Evolutionary conservation across 2,888 invertebrate genomes (phyloP), one percentile per base, ranked within the genome.

Genomic region (Physocephala rufipes): DNA sequence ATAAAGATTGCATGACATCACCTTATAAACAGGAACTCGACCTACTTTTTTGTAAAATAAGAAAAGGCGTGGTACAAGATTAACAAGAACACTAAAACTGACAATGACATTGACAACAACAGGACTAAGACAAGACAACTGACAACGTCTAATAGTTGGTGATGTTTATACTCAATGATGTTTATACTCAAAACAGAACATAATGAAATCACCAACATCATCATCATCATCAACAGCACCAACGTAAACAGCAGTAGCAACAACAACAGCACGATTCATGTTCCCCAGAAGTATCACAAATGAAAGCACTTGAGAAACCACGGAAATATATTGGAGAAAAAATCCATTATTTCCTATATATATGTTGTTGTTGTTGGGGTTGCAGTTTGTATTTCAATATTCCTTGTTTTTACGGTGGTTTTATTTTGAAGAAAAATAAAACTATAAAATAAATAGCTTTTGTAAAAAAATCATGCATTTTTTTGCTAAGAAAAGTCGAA

Each of bases 21-120:
- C 4, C 9, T 36, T 36, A 36, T 36, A 36, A 36, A 36, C 9
- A 36, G 4, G 36, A 4, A 36, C 5, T 7, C 5, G 36, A 36
- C 9, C 9, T 36, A n/a, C n/a, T 36, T 36, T 9, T 36, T 36
- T 36, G 36, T 9, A 36, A 36, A 36, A 36, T 7, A 36, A 9
- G 9, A 36, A 9, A 36, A 36, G 36, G 36, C 36, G 36, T 36
- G 36, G 36, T 43, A 55, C 19, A 53, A 66, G 53, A 55, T 13
- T 15, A 55, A 36, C 53, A 66, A 30, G 21, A 66, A 51, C 9
- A 66, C n/a, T 53, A 24, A 9, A 51, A 51, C 28, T 51, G 30
- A 19, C 53, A 66, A 51, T 66, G 53, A 30, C 53, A 66, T 36
- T 66, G 51, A 28, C 55, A 62, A 30, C 61, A 13, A 45, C 62